Evolutionary conservation across 2,113 vertebrate genomes (phyloP), one percentile per base, ranked within the genome.

Genomic region (Jaculus jaculus): DNA sequence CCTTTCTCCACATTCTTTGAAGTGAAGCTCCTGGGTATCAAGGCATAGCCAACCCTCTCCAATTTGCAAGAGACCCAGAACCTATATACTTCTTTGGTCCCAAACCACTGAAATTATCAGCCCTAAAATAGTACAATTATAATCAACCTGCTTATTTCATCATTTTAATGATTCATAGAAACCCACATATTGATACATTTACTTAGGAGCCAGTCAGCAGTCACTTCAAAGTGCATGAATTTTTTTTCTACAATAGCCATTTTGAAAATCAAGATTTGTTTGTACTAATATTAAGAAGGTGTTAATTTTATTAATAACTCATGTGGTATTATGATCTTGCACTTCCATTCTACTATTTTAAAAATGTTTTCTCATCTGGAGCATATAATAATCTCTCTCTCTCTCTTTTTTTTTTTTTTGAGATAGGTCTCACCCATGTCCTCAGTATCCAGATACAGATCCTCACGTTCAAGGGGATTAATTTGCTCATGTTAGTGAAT

Each of bases 221-320:
- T 87, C 81, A 32, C 6, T 11, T 51, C 3, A 51, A 39, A 87
- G 8, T 2, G 78, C 13, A 21, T 60, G 24, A 18, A 34, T 82
- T 92, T 20, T 84, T 84, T 0, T 84, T 92, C 51, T 73, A 8
- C 51, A 78, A 85, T 26, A 74, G 69, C 9, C 1, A 51, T 93
- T 81, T 77, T 72, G 42, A 16, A 24, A 83, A 7, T 5, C 18
- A 47, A 39, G 2, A 24, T 39, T 47, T 68, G 10, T 72, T 74
- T 20, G 23, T 32, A 8, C 68, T 34, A 11, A 58, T 69, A 8
- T 30, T 58, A n/a, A 37, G n/a, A 21, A 65, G 24, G 24, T 89
- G 87, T 51, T 93, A 24, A 71, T 83, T 96, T 87, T 88, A 85
- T 90, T 87, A 65, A 34, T 30, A 1, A 69, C 68, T 82, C 83